Evolutionary conservation across 2,888 invertebrate genomes (phyloP).

Genomic region (Rhamnusium bicolor): DNA sequence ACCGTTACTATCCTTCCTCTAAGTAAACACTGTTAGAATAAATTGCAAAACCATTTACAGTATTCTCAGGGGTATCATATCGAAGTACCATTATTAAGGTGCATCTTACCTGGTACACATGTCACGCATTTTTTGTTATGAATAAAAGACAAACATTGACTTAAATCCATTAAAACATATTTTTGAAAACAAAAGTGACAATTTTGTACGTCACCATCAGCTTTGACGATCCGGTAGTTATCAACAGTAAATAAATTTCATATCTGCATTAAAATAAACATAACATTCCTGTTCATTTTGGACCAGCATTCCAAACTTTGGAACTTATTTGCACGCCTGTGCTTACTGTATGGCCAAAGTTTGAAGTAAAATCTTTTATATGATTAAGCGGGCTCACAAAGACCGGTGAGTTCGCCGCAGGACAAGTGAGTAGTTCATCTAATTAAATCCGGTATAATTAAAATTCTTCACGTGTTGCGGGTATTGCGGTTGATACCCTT

Average conservation of each 20-base stretch:
- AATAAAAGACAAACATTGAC: too few relatives aligned
- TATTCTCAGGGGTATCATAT: too few relatives aligned
- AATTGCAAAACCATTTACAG: too few relatives aligned
- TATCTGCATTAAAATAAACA: not conserved
- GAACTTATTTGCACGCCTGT: not conserved
- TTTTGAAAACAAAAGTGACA: too few relatives aligned
- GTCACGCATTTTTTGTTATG: too few relatives aligned
- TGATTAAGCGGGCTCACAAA: not conserved
- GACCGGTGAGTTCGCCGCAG: slow-evolving; percentile 5
- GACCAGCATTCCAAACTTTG: not conserved
- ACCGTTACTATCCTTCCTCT: too few relatives aligned
- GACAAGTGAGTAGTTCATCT: slow-evolving; percentile 40
- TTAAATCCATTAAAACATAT: too few relatives aligned
- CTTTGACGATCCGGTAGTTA: too few relatives aligned
- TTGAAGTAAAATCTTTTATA: slow-evolving; percentile 12
- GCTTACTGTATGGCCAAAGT: not conserved
- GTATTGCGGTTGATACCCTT: slow-evolving; percentile 48
- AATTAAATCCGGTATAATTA: slow-evolving; percentile 59
- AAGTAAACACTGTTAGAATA: too few relatives aligned
- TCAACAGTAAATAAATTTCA: not conserved
- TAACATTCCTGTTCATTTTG: not conserved
- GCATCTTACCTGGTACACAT: too few relatives aligned
- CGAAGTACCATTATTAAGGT: too few relatives aligned
- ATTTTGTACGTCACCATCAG: too few relatives aligned
- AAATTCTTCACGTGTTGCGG: slow-evolving; percentile 52